Evolutionary conservation across 2,888 invertebrate species (phyloP), one percentile per base, ranked within the genome.

Genomic region (Perithous albicinctus): DNA sequence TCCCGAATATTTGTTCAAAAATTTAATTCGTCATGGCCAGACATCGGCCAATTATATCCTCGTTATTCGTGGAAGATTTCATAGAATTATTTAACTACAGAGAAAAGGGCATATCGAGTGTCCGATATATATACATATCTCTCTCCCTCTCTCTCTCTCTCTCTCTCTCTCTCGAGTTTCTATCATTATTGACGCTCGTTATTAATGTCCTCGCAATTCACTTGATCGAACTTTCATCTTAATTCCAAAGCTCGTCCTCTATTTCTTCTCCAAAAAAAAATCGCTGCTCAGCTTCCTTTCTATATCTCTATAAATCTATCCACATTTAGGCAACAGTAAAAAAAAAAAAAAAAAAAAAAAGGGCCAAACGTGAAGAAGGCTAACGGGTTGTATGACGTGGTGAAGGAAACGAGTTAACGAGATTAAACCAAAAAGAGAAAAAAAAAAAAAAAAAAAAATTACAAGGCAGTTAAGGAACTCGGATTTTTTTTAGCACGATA

Each of bases 1-100:
- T n/a, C 64, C 43, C 8, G 61, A 18, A 56, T 26, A 69, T 26
- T 43, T 51, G 38, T 41, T 35, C 46, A 8, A 43, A 70, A 64
- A 56, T 80, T 56, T 56, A 5, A 54, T 69, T 63, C 63, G 10
- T 64, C 66, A 41, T 29, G 64, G 38, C 51, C 61, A 73, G 48
- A 73, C 48, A 63, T 18, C n/a, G 73, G 32, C 38, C 35, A 73
- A 63, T 63, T 38, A 41, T 51, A 54, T 73, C 38, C 32, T 29
- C 73, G 63, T 69, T 69, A 69, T 69, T 54, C 54, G 38, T 38
- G 69, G 69, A 69, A 54, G 20, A 20, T 23, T n/a, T 51, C 20
- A 54, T 20, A 38, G 69, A 69, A 69, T 54, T 23, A 69, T 69
- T 54, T 23, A 69, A 35, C 12, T 29, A 29, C 10, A 26, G 10